These are phyloP conservation scores for Papilio glaucus DNA, from an alignment of 1,140 invertebrate species.

Conservation along the genomic window DNA sequence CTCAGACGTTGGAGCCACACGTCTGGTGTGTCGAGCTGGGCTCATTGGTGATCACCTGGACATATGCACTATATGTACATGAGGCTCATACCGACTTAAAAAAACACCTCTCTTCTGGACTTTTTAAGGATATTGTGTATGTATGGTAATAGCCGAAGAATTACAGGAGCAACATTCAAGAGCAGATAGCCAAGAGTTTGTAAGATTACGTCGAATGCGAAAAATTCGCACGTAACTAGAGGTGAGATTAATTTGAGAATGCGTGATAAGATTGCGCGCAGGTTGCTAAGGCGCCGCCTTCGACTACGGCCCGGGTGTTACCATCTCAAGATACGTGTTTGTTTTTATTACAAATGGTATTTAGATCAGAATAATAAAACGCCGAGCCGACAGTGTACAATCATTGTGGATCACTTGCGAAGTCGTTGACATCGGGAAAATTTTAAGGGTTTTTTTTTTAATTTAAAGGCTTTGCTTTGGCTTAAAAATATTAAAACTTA, in stretches of 20 bases:
- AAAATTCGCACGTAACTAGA: constrained; percentile 27
- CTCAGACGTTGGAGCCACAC: too few species aligned
- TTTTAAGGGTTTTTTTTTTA: too few species aligned
- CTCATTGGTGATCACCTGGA: too few species aligned
- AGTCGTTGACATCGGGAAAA: background rate
- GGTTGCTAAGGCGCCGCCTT: constrained; percentile 1
- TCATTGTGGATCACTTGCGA: too few species aligned
- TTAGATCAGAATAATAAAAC: constrained; percentile 3
- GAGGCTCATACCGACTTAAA: too few species aligned
- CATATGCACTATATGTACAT: too few species aligned
- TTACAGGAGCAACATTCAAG: background rate
- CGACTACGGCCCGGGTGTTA: background rate
- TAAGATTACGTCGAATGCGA: constrained; percentile 26
- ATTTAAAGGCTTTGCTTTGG: too few species aligned
- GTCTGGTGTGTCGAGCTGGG: too few species aligned
- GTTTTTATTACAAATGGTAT: constrained; percentile 10
- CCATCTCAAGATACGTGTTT: background rate
- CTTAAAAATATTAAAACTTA: too few species aligned
- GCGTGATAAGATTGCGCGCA: constrained; percentile 4
- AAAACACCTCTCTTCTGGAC: too few species aligned
- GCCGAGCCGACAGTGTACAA: background rate
- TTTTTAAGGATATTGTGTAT: background rate
- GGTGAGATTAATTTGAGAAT: constrained; percentile 18
- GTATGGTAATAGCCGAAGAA: background rate
- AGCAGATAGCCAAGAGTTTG: background rate